Base-by-base conservation (phyloP, 2,888 invertebrate species). In the Dione juno region DNA sequence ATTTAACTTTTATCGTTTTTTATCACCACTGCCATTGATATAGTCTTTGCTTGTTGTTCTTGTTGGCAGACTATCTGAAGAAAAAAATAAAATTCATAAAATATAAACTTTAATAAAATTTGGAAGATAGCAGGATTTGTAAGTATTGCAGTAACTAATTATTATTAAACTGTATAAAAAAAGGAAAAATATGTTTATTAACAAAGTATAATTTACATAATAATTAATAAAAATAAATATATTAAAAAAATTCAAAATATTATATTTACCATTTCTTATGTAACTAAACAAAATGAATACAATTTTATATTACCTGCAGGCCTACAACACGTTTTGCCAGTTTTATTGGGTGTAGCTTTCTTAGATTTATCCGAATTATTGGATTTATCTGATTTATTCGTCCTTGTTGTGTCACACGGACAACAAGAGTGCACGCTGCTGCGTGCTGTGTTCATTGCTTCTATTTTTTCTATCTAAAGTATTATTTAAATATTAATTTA, bases 351-450 rank as follows among this genome's bases (percentile, higher is more conserved):
- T 43, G 52, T 66, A 69, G 21, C 72, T 65, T 68, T 78, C 57
- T 73, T 75, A 14, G 70, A 57, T 14, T 66, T 45, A 35, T 63
- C 54, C 3, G 72, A 67, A 14, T 43, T 63, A 54, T 74, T 70
- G 6, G 81, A 61, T 21, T 43, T 63, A 52, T 75, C 67, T 5
- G 81, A 63, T 19, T 41, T 63, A 52, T 75, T 68, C 9, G 78
- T 70, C 54, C 45, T 66, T 21, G 57, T 67, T 0, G 81, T 66
- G 40, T 84, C 89, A 78, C 93, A 92, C 45, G 91, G 89, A 48
- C 93, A 92, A 72, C 89, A 87, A 45, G 92, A 77, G 76, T 88
- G 88, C 45, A 93, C 89, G 77, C 91, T 92, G 75, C 89, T 85
- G 68, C 93, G 88, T 0, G 80, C 76, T 14, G 93, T 93, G 79